Evolutionary conservation across 2,113 vertebrate genomes (phyloP).

Genomic region (Dryoscopus gambensis): DNA sequence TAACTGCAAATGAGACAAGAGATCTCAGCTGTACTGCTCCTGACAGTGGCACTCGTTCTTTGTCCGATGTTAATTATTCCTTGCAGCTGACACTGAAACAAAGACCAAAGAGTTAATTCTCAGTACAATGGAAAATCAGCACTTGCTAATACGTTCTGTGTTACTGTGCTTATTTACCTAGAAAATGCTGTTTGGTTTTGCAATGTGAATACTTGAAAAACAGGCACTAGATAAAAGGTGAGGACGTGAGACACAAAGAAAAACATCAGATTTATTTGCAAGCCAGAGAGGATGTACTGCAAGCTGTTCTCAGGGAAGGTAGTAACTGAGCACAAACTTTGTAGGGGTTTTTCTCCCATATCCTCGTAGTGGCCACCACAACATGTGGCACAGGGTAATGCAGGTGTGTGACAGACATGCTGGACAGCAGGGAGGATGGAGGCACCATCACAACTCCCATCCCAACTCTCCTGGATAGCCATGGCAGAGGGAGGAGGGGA

Average conservation of each 20-base stretch:
- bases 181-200: background rate
- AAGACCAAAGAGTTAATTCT: constrained; percentile 52
- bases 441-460: background rate
- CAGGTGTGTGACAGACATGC: background rate
- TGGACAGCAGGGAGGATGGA: no score
- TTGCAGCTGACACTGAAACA: background rate
- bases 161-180: background rate
- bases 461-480: background rate
- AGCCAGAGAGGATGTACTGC: background rate
- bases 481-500: background rate
- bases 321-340: background rate
- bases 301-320: background rate
- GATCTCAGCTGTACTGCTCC: constrained; percentile 33
- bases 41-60: background rate
- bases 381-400: fast-evolving
- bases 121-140: background rate
- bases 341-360: background rate
- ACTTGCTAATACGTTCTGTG: background rate
- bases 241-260: background rate
- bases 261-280: background rate
- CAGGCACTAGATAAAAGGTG: background rate
- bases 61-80: constrained; percentile 35
- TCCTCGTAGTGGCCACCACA: background rate
- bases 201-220: background rate
- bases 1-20: constrained; percentile 57